A percentile compares a stretch with the other conserved stretches of the same genome.
Conservation (phyloP, 2,888 invertebrate species). For the Lycaena phlaeas region DNA sequence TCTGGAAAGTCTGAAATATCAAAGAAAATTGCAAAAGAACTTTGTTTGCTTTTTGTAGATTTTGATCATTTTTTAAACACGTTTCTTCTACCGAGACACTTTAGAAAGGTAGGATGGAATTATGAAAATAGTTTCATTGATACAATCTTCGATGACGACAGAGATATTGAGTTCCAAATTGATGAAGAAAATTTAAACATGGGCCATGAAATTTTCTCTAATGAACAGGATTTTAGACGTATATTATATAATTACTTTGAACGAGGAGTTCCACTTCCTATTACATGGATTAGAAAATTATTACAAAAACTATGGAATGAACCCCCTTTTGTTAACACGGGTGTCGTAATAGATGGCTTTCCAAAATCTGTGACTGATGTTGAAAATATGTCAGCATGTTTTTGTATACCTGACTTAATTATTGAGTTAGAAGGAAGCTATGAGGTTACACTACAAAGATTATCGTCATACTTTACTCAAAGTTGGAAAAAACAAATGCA, state of each 20-base stretch:
- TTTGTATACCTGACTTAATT: constrained; percentile 73
- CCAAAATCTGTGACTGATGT: constrained; percentile 71
- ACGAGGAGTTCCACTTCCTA: constrained; percentile 53
- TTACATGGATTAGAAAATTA: constrained; percentile 50
- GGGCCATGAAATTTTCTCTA: constrained; percentile 37
- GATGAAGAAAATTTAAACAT: constrained; percentile 46
- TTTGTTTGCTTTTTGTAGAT: constrained; percentile 68
- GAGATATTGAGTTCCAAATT: constrained; percentile 40
- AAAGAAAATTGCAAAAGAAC: constrained; percentile 62
- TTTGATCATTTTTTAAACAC: constrained; percentile 45
- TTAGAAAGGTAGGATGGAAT: constrained; percentile 51
- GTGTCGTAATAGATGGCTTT: constrained; percentile 76
- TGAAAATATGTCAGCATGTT: constrained; percentile 59
- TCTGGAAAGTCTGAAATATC: constrained; percentile 69
- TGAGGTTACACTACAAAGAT: constrained; percentile 39
- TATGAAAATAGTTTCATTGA: constrained; percentile 55
- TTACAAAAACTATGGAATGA: constrained; percentile 67
- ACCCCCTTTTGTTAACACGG: constrained; percentile 54
- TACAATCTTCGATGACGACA: constrained; percentile 40
- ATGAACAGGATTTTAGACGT: constrained; percentile 46
- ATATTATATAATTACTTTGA: constrained; percentile 63
- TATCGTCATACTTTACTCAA: constrained; percentile 38
- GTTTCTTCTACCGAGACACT: constrained; percentile 49
- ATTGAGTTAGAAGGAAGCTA: constrained; percentile 55
- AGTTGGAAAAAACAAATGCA: constrained; percentile 50